Conservation (phyloP, 2,113 vertebrate species). For the Paracanthobrama guichenoti region DNA sequence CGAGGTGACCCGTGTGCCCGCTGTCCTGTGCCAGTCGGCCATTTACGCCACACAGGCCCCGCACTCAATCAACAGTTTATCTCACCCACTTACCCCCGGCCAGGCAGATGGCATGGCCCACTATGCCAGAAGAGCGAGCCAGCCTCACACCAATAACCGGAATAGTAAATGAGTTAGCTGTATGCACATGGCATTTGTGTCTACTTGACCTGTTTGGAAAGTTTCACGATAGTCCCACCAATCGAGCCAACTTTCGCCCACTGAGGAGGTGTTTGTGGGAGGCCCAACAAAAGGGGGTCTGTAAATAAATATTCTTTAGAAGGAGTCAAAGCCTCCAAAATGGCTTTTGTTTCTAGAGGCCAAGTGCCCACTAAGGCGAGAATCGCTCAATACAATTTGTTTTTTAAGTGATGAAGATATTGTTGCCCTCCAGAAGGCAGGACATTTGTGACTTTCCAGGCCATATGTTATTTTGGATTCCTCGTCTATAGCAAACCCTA, state of each 20-base stretch:
- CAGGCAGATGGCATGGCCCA: conserved; percentile 64
- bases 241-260: conserved; percentile 43
- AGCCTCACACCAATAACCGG: conserved; percentile 53
- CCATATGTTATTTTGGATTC: conserved; percentile 58
- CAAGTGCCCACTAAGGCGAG: conserved; percentile 54
- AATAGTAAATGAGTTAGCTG: conserved; percentile 68
- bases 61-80: conserved; percentile 64
- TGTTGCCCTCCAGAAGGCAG: conserved; percentile 58
- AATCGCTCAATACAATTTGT: conserved; percentile 60
- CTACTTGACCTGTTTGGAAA: conserved; percentile 76
- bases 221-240: conserved; percentile 47
- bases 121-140: conserved; percentile 59
- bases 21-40: conserved; percentile 55
- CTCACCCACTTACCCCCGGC: conserved; percentile 61
- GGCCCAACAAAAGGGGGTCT: conserved; percentile 44
- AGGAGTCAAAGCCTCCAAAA: conserved; percentile 61
- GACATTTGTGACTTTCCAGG: conserved; percentile 46
- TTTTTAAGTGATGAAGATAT: conserved; percentile 52
- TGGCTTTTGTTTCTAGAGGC: conserved; percentile 58
- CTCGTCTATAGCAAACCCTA: conserved; percentile 34
- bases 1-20: conserved; percentile 39
- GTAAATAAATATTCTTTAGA: conserved; percentile 66
- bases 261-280: conserved; percentile 57
- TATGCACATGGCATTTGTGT: conserved; percentile 68
- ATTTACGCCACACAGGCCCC: conserved; percentile 51